Conservation (phyloP, 2,113 vertebrate species). For the Phycodurus eques region DNA sequence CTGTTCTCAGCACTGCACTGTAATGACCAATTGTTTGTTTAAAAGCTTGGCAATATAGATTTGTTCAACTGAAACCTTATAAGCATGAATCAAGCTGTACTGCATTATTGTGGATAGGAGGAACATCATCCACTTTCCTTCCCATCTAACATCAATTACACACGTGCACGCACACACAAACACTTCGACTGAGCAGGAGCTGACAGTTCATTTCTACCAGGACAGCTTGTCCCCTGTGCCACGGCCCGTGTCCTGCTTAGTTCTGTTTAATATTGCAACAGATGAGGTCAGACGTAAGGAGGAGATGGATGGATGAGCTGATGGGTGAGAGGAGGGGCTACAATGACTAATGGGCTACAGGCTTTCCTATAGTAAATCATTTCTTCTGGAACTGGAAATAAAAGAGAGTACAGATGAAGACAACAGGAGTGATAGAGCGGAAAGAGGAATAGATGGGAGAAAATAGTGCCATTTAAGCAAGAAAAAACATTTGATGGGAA, state of each 20-base stretch:
- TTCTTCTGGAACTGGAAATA: conserved; percentile 5
- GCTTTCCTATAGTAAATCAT: not conserved
- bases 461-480: not conserved
- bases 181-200: not conserved
- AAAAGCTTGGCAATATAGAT: not conserved
- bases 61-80: not conserved
- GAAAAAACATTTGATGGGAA: not conserved
- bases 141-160: conserved; percentile 2
- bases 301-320: conserved; percentile 34
- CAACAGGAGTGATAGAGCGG: not conserved
- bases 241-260: conserved; percentile 56
- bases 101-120: no score
- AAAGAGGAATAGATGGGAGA: not conserved
- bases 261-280: conserved; percentile 64
- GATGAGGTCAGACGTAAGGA: conserved; percentile 36
- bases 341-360: not conserved
- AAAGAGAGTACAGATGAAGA: not conserved
- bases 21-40: not conserved
- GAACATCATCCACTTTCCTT: not conserved
- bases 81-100: not conserved
- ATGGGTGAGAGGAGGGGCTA: conserved; percentile 21
- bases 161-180: conserved; percentile 1
- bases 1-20: not conserved
- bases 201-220: conserved; percentile 45
- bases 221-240: conserved; percentile 47